A percentile compares a stretch with the other conserved stretches of the same genome.
Conservation (phyloP, 2,113 vertebrate genomes). For the Lepus europaeus region DNA sequence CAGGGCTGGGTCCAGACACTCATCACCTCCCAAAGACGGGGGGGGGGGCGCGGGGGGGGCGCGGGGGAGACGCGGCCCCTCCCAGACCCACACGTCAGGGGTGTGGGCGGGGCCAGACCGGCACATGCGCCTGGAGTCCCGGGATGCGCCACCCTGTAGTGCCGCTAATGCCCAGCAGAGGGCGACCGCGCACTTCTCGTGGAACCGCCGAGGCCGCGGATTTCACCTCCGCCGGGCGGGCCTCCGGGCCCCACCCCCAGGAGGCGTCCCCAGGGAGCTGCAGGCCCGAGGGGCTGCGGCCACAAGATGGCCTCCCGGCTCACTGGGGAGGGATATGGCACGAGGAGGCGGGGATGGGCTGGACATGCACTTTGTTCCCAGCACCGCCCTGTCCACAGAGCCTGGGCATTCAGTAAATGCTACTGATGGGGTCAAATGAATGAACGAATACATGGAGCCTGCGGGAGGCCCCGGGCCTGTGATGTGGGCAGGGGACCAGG, state of each 20-base stretch:
- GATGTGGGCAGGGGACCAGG: not conserved
- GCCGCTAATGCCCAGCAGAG: conserved; percentile 70
- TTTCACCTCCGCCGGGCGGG: not conserved
- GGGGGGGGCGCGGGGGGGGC: no score
- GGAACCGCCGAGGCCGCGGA: not conserved
- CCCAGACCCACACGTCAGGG: not conserved
- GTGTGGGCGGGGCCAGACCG: not conserved
- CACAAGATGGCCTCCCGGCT: conserved; percentile 67
- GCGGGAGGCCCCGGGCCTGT: not conserved
- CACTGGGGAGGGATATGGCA: not conserved
- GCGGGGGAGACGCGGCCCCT: fast-evolving
- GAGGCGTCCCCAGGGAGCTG: conserved; percentile 36
- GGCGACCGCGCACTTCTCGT: conserved; percentile 36
- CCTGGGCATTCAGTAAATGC: conserved; percentile 22
- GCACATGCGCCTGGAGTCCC: conserved; percentile 51
- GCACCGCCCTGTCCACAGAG: not conserved
- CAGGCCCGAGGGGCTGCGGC: not conserved
- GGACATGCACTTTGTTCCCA: not conserved
- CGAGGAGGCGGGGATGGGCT: not conserved
- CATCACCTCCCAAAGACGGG: fast-evolving
- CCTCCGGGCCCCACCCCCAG: conserved; percentile 22
- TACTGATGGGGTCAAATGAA: conserved; percentile 19
- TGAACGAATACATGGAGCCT: conserved; percentile 8
- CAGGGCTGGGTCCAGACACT: not conserved
- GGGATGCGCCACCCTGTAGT: conserved; percentile 21